These are phyloP conservation scores for Simalia tracyae DNA, from an alignment of 2,797 vertebrate species.

Conservation along the genomic window DNA sequence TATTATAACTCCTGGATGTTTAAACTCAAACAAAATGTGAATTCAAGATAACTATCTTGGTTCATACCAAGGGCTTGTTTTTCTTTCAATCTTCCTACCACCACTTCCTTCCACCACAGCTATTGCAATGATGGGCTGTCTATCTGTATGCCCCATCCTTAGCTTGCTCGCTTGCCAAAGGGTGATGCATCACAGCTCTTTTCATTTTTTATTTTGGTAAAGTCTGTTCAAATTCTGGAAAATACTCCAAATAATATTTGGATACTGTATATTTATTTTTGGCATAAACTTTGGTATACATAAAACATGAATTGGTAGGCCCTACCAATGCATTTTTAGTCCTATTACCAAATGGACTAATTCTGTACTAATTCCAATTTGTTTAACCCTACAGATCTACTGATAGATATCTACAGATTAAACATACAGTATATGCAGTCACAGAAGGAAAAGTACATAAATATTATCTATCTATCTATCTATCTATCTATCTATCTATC, in stretches of 20 bases:
- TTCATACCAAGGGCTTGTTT: neutral
- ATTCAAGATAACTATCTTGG: neutral
- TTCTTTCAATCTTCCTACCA: neutral
- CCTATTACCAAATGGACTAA: neutral
- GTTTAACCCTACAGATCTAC: neutral
- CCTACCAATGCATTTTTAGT: neutral
- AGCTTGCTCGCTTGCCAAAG: neutral
- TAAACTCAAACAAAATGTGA: too few species aligned
- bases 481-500: too few species aligned
- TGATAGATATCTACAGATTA: neutral
- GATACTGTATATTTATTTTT: neutral
- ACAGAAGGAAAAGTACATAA: neutral
- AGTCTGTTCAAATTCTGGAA: neutral
- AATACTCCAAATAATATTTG: neutral
- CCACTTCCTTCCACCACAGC: neutral
- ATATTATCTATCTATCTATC: neutral
- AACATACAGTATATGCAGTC: neutral
- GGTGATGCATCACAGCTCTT: neutral
- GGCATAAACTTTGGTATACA: neutral
- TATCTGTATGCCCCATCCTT: neutral
- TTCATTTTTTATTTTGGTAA: neutral
- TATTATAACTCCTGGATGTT: neutral
- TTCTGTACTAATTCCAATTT: neutral
- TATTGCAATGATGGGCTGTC: neutral
- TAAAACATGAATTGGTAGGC: neutral